Percentiles rank a stretch among this genome's conserved stretches.
Evolutionary conservation across 2,888 invertebrate species (phyloP).

Genomic region (Archips xylosteana): DNA sequence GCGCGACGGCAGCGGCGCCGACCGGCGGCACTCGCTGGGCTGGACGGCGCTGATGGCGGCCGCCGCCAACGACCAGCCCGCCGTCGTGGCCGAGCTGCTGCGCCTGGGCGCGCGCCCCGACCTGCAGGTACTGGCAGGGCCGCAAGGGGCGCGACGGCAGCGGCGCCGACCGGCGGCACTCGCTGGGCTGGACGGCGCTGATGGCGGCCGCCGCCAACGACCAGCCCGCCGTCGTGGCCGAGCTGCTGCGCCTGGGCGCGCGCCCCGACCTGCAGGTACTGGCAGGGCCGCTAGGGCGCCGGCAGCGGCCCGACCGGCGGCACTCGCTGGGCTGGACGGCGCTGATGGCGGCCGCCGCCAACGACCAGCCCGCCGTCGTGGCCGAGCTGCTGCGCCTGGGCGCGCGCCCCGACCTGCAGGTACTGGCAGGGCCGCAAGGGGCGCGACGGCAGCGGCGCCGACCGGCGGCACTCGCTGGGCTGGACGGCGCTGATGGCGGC

Average conservation of each 20-base stretch:
- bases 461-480: constrained; percentile 91
- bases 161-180: constrained; percentile 89
- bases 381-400: constrained; percentile 88
- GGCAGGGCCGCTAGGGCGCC: constrained; percentile 48
- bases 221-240: constrained; percentile 84
- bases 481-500: constrained; percentile 96
- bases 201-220: constrained; percentile 94
- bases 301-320: constrained; percentile 86
- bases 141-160: constrained; percentile 60
- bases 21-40: constrained; percentile 91
- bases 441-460: constrained; percentile 80
- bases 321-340: constrained; percentile 95
- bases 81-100: constrained; percentile 86
- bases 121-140: constrained; percentile 78
- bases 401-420: constrained; percentile 91
- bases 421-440: constrained; percentile 30
- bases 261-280: constrained; percentile 89
- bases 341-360: constrained; percentile 93
- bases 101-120: constrained; percentile 93
- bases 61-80: constrained; percentile 90
- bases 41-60: constrained; percentile 96
- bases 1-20: constrained; percentile 80
- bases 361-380: constrained; percentile 87
- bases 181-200: constrained; percentile 94
- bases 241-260: constrained; percentile 90